These are phyloP conservation scores for Lemur catta DNA, from an alignment of 2,797 vertebrate genomes.

Conservation along the genomic window DNA sequence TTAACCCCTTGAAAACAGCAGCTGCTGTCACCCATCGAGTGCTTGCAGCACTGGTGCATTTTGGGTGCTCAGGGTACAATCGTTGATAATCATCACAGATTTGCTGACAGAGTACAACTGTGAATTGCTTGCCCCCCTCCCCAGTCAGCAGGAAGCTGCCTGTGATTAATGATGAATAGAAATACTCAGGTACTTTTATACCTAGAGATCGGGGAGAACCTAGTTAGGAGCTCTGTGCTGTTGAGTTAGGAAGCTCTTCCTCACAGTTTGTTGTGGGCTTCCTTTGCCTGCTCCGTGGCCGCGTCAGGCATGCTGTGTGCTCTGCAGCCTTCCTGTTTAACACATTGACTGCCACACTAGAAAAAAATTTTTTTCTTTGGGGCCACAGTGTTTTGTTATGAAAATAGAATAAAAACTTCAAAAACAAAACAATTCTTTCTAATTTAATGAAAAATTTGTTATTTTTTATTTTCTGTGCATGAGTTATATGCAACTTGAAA, in stretches of 20 bases:
- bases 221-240: neutral
- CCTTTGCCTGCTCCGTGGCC: constrained; percentile 31
- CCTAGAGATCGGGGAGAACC: neutral
- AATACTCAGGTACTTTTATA: neutral
- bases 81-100: neutral
- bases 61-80: neutral
- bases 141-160: neutral
- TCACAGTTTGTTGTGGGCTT: neutral
- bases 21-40: neutral
- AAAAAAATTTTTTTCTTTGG: no score
- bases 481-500: no score
- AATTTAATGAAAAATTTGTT: no score
- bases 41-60: neutral
- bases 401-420: no score
- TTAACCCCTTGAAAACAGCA: neutral
- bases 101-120: neutral
- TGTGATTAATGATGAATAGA: neutral
- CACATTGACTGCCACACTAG: no score
- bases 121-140: neutral
- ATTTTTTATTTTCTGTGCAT: no score
- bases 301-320: constrained; percentile 56
- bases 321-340: constrained; percentile 77
- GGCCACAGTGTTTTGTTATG: no score
- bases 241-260: neutral
- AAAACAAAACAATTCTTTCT: no score